Evolutionary conservation across 2,113 vertebrate species (phyloP).

Genomic region (Sardina pilchardus): DNA sequence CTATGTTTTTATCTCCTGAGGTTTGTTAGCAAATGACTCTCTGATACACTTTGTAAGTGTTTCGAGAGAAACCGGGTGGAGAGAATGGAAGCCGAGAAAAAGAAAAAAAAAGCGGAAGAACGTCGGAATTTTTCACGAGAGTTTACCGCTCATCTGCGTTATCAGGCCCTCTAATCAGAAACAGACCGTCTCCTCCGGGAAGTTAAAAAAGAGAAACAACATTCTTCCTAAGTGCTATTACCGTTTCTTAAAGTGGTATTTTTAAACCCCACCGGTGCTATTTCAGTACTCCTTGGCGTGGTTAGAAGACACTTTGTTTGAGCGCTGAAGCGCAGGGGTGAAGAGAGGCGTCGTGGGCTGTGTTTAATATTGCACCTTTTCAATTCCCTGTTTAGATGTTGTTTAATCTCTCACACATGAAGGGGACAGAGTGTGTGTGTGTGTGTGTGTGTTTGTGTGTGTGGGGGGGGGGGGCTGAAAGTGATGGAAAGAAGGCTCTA

Average conservation of each 20-base stretch:
- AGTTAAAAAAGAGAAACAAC: background rate
- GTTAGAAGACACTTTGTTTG: background rate
- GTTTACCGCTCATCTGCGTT: conserved; percentile 4
- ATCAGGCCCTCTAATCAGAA: background rate
- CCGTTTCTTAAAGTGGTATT: background rate
- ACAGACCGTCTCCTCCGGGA: conserved; percentile 5
- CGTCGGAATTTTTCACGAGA: background rate
- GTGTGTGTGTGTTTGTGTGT: no score
- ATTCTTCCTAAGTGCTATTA: background rate
- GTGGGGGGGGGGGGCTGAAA: no score
- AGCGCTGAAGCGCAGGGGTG: background rate
- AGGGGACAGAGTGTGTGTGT: no score
- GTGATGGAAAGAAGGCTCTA: background rate
- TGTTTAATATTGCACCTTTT: background rate
- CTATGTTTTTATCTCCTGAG: background rate
- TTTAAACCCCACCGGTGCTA: conserved; percentile 1
- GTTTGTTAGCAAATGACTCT: background rate
- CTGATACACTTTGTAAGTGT: background rate
- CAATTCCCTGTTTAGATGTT: background rate
- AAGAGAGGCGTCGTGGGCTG: background rate
- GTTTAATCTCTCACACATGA: background rate
- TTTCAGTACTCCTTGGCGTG: background rate
- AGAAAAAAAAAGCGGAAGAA: background rate
- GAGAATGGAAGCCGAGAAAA: background rate
- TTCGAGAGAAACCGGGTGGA: no score